Percentiles rank a stretch among this genome's conserved stretches.
phyloP scores from a whole-genome alignment of 1,140 invertebrate species.

The Philotrypesis tridentata region DNA sequence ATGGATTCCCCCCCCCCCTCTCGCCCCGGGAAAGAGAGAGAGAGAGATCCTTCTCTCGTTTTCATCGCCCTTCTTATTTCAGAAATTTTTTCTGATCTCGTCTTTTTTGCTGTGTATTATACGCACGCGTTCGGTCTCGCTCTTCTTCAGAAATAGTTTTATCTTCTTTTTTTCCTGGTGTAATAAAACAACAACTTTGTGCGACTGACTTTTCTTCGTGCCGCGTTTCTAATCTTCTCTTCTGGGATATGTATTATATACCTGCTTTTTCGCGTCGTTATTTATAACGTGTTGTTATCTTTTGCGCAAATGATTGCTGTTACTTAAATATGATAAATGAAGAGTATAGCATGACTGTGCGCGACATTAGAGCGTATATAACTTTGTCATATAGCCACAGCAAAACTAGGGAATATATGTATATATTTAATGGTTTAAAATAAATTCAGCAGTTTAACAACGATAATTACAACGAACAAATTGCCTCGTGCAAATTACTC shows the following conservation, averaged over 20 bases:
- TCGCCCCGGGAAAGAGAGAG: too few relatives aligned
- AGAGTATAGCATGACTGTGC: too few relatives aligned
- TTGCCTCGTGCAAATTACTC: background rate
- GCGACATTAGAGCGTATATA: background rate
- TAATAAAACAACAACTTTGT: slow-evolving; percentile 41
- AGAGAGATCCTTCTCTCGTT: slow-evolving; percentile 42
- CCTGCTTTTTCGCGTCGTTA: background rate
- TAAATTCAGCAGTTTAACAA: background rate
- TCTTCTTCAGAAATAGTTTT: background rate
- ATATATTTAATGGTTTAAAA: background rate
- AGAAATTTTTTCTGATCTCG: slow-evolving; percentile 12
- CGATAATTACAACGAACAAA: background rate
- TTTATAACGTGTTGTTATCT: background rate
- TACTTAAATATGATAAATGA: background rate
- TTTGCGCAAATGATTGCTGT: background rate
- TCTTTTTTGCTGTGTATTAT: background rate
- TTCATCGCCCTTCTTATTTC: slow-evolving; percentile 48
- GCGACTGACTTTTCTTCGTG: background rate
- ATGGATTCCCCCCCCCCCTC: slow-evolving; percentile 63
- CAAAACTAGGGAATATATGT: background rate
- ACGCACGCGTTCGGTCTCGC: background rate
- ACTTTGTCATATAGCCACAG: background rate
- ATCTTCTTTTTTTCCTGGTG: background rate
- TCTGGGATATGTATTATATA: background rate
- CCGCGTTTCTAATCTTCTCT: background rate